These are phyloP conservation scores for Pseudomyrmex dendroicus DNA, from an alignment of 1,140 invertebrate genomes.

Conservation along the genomic window DNA sequence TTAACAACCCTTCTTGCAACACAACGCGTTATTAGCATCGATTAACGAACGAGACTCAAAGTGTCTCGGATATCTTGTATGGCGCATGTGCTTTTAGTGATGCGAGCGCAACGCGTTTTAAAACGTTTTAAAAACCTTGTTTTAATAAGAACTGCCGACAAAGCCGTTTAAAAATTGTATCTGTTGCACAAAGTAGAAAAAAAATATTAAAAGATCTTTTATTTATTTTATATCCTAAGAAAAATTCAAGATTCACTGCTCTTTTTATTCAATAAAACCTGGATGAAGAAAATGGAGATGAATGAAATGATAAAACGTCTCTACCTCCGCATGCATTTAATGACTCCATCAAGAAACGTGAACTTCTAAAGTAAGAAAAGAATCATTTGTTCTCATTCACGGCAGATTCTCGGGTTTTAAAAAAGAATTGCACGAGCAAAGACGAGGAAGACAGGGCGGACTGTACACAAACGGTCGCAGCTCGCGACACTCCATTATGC, in stretches of 20 bases:
- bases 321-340: conserved; percentile 8
- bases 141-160: background rate
- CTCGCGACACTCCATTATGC: conserved; percentile 50
- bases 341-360: conserved; percentile 1
- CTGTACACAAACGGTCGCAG: conserved; percentile 37
- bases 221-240: background rate
- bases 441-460: background rate
- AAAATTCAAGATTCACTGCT: background rate
- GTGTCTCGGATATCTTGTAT: conserved; percentile 16
- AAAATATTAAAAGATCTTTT: background rate
- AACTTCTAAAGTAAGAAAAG: background rate
- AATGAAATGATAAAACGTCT: background rate
- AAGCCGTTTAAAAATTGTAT: background rate
- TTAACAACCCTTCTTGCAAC: conserved; percentile 21
- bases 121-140: conserved; percentile 19
- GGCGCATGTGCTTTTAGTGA: conserved; percentile 4
- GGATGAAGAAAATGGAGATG: background rate
- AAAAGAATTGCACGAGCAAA: conserved; percentile 28
- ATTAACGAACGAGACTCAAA: conserved; percentile 49
- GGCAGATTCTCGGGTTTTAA: conserved; percentile 25
- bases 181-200: background rate
- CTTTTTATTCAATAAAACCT: background rate
- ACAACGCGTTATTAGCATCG: conserved; percentile 42
- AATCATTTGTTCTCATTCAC: conserved; percentile 38
- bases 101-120: background rate